A percentile compares a stretch with the other conserved stretches of the same genome.
Evolutionary conservation across 2,113 vertebrate species (phyloP).

Genomic region (Fulmarus glacialis): DNA sequence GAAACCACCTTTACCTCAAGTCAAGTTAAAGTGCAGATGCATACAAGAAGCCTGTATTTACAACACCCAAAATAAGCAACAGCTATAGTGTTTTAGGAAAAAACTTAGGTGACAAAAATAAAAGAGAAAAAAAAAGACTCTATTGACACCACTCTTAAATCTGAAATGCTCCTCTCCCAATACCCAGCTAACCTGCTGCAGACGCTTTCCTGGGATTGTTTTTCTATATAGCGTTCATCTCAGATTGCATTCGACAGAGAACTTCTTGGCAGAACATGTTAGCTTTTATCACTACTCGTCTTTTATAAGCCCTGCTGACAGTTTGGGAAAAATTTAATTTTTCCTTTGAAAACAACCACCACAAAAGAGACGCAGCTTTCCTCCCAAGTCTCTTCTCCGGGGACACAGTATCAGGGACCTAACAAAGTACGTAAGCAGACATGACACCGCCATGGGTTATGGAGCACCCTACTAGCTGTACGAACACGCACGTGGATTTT

Average conservation of each 20-base stretch:
- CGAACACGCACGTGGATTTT: background rate
- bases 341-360: background rate
- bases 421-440: background rate
- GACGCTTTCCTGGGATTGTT: background rate
- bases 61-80: background rate
- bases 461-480: background rate
- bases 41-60: background rate
- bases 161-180: background rate
- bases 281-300: background rate
- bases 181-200: background rate
- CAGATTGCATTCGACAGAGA: background rate
- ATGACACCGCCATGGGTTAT: background rate
- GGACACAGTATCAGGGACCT: background rate
- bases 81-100: background rate
- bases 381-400: background rate
- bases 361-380: background rate
- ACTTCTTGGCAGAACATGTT: background rate
- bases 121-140: background rate
- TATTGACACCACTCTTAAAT: background rate
- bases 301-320: background rate
- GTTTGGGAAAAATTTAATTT: background rate
- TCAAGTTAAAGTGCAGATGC: background rate
- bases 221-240: background rate
- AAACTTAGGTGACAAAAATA: background rate
- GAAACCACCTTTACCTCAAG: background rate